Evolutionary conservation across 1,140 invertebrate species (phyloP), one percentile per base, ranked within the genome.

Genomic region (Latrodectus geometricus): DNA sequence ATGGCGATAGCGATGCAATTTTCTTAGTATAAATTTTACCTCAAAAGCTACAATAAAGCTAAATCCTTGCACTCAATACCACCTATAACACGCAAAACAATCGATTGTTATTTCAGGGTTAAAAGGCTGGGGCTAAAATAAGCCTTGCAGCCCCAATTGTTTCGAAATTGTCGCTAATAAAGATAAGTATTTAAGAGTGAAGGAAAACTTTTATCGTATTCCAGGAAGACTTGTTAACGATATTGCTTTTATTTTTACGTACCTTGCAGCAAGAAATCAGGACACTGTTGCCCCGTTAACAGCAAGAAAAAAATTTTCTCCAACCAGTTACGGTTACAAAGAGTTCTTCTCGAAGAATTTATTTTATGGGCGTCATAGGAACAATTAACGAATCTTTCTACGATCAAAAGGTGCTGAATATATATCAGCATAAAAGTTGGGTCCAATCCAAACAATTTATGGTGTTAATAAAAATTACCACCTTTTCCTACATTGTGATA

Each of bases 171-270:
- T 21, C 61, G 35, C 61, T 66, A 78, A 78, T 78, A 78, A 78
- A 78, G 76, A 78, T 78, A 68, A 54, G 76, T 78, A 54, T 78
- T 78, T 78, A 66, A 78, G 76, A 48, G 61, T 66, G 66, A 78
- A 15, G 17, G 54, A 61, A 66, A 78, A 78, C 61, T 78, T 78
- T 76, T 78, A 78, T 78, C 56, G 76, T 23, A 23, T 23, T n/a
- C 52, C 54, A 20, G 11, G 76, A 35, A 65, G 56, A 54, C 76
- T 66, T 78, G 48, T 68, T 78, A 78, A 78, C 35, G 76, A 66
- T 78, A 78, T 17, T 17, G 17, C 76, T 78, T 78, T 66, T 78
- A 78, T 78, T 78, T 78, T 78, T 61, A 78, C 56, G 23, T 7
- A 52, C 54, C 15, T 49, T 23, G 15, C n/a, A 35, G 61, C 21